A percentile compares a stretch with the other conserved stretches of the same genome.
Conservation (phyloP, 2,888 invertebrate genomes). For the Neelides folsomi region DNA sequence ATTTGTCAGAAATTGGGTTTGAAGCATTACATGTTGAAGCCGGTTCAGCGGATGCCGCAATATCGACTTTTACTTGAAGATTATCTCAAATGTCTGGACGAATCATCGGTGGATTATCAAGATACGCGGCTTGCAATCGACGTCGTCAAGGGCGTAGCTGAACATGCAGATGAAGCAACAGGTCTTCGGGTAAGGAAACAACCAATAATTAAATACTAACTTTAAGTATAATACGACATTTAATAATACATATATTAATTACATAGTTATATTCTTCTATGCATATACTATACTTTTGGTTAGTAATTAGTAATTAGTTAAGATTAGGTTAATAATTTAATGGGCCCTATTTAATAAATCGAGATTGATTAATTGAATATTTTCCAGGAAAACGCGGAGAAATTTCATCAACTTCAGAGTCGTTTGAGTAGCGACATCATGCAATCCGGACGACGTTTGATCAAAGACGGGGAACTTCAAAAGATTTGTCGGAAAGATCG, state of each 20-base stretch:
- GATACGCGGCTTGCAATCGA: slow-evolving; percentile 46
- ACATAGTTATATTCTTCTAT: no score
- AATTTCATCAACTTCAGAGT: slow-evolving; percentile 44
- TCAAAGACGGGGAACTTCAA: slow-evolving; percentile 50
- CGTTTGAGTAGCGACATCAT: slow-evolving; percentile 40
- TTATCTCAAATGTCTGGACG: slow-evolving; percentile 45
- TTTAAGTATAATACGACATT: no score
- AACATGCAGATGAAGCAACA: slow-evolving; percentile 46
- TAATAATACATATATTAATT: no score
- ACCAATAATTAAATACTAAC: no score
- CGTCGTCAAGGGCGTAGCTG: slow-evolving; percentile 46
- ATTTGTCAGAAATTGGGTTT: slow-evolving; percentile 44
- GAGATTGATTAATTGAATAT: background rate
- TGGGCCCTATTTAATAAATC: no score
- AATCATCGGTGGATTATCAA: slow-evolving; percentile 44
- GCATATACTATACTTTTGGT: no score
- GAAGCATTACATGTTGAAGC: slow-evolving; percentile 53
- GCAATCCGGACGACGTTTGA: slow-evolving; percentile 45
- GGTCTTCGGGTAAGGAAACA: slow-evolving; percentile 42
- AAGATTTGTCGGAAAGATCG: slow-evolving; percentile 51
- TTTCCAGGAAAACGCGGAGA: slow-evolving; percentile 43
- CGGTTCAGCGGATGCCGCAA: slow-evolving; percentile 50
- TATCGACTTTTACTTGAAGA: slow-evolving; percentile 49
- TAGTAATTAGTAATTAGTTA: no score
- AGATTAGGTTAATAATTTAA: no score